Evolutionary conservation across 64 coral and sea anemone species (phyloP).

Genomic region (Cladopsammia gracilis): DNA sequence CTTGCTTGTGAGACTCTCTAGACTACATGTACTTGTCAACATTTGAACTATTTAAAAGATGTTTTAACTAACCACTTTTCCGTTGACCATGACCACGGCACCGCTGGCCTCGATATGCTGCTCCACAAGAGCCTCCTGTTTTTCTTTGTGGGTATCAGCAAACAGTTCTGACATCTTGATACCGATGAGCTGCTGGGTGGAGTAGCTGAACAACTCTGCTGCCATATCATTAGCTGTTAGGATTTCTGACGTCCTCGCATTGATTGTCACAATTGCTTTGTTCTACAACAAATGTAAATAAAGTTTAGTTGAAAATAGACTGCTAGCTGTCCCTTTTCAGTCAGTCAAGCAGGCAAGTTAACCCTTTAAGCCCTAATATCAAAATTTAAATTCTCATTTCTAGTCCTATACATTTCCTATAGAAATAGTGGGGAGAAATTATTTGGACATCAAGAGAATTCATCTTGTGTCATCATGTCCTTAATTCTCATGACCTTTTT

Average conservation of each 20-base stretch:
- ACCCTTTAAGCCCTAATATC: too few relatives aligned
- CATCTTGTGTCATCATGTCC: too few relatives aligned
- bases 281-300: constrained; percentile 72
- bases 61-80: constrained; percentile 92
- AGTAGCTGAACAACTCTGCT: constrained; percentile 86
- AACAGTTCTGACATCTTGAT: constrained; percentile 91
- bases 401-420: too few relatives aligned
- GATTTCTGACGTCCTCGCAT: constrained; percentile 98
- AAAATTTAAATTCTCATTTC: too few relatives aligned
- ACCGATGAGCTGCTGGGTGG: constrained; percentile 88
- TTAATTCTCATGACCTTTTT: too few relatives aligned
- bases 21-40: too few relatives aligned
- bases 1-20: too few relatives aligned
- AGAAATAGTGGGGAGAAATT: too few relatives aligned
- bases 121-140: constrained; percentile 92
- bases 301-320: neutral
- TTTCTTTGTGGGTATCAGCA: constrained; percentile 79
- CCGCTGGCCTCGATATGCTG: constrained; percentile 95
- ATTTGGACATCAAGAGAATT: too few relatives aligned
- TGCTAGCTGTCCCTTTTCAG: too few relatives aligned
- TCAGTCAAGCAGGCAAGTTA: too few relatives aligned
- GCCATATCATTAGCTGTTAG: constrained; percentile 95
- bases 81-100: constrained; percentile 91
- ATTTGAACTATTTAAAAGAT: neutral
- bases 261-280: constrained; percentile 97